Percentiles rank a stretch among this genome's conserved stretches.
phyloP scores from a whole-genome alignment of 2,797 vertebrate genomes.

The Artibeus lituratus region DNA sequence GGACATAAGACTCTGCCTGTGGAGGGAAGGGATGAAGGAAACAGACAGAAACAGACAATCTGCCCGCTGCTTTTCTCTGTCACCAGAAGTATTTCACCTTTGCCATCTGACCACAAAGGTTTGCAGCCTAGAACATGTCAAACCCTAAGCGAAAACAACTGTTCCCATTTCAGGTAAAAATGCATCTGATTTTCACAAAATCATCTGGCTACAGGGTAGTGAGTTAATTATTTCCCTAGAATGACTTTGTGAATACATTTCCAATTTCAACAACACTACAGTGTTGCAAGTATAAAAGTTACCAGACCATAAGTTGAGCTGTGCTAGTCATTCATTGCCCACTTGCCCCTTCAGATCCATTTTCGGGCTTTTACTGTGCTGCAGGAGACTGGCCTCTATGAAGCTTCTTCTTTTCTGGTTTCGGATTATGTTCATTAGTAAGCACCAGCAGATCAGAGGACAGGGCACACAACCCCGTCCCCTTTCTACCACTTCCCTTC shows the following conservation, averaged over 20 bases:
- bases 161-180: neutral
- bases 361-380: neutral
- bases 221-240: neutral
- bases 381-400: neutral
- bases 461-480: too few relatives aligned
- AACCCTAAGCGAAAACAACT: neutral
- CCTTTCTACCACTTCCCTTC: neutral
- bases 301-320: neutral
- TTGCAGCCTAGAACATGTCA: constrained; percentile 47
- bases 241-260: constrained; percentile 26
- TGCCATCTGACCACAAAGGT: neutral
- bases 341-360: neutral
- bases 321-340: neutral
- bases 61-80: constrained; percentile 19
- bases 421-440: neutral
- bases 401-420: neutral
- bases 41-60: neutral
- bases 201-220: constrained; percentile 22
- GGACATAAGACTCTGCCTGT: neutral
- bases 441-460: neutral
- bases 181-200: neutral
- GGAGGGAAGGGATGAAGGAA: neutral
- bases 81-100: constrained; percentile 34
- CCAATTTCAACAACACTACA: neutral
- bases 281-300: neutral